Evolutionary conservation across 2,113 vertebrate species (phyloP).

Genomic region (Zingel zingel): DNA sequence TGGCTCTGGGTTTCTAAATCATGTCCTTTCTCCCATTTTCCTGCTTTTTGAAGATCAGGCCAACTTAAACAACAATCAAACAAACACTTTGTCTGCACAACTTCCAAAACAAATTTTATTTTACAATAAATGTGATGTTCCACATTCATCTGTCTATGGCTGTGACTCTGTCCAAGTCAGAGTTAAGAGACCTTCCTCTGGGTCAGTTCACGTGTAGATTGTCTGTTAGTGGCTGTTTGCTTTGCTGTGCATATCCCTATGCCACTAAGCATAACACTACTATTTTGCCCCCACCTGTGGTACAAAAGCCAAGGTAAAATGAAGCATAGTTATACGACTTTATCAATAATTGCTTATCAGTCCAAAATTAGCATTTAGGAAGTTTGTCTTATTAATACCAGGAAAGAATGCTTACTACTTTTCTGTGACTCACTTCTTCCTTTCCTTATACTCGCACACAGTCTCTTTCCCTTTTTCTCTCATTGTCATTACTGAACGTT

Average conservation of each 20-base stretch:
- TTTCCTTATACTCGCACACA: conserved; percentile 33
- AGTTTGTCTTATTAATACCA: conserved; percentile 33
- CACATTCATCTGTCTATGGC: conserved; percentile 76
- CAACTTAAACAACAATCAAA: conserved; percentile 40
- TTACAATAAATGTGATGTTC: conserved; percentile 35
- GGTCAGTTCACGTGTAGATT: conserved; percentile 56
- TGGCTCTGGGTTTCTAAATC: conserved; percentile 30
- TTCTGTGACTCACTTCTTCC: conserved; percentile 51
- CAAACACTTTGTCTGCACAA: conserved; percentile 19
- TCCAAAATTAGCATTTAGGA: not conserved
- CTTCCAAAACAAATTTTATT: conserved; percentile 30
- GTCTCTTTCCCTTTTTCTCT: conserved; percentile 27
- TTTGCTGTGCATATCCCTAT: conserved; percentile 19
- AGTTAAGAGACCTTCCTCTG: conserved; percentile 44
- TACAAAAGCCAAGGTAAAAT: conserved; percentile 35
- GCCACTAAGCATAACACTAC: not conserved
- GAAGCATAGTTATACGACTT: conserved; percentile 31
- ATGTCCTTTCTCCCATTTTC: conserved; percentile 27
- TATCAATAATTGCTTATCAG: conserved; percentile 26
- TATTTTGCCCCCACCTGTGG: conserved; percentile 14
- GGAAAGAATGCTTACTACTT: conserved; percentile 25
- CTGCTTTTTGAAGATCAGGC: conserved; percentile 1
- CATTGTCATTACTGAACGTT: conserved; percentile 9
- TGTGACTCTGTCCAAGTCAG: conserved; percentile 57
- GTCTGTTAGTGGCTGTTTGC: conserved; percentile 60